Evolutionary conservation across 2,113 vertebrate genomes (phyloP).

Genomic region (Tautogolabrus adspersus): DNA sequence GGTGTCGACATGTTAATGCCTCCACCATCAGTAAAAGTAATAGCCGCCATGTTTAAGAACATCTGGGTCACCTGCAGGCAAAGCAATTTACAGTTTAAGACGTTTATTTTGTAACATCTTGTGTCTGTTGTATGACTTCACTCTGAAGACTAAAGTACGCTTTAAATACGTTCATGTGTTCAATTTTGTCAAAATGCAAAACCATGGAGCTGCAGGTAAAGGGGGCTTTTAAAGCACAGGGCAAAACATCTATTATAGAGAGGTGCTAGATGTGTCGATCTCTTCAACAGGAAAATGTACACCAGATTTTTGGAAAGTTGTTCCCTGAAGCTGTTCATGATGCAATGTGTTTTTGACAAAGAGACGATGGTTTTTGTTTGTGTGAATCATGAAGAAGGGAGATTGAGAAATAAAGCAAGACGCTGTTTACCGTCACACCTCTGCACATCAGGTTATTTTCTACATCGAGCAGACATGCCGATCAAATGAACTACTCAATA

Average conservation of each 20-base stretch:
- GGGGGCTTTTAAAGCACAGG: no score
- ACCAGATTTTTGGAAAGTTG: no score
- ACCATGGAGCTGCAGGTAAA: neutral
- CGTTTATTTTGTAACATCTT: neutral
- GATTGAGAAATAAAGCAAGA: no score
- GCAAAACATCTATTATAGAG: no score
- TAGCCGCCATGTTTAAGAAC: neutral
- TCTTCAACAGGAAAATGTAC: no score
- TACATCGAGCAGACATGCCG: no score
- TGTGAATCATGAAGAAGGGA: no score
- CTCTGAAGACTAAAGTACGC: neutral
- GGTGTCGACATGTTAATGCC: neutral
- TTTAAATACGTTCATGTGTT: neutral
- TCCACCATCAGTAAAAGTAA: neutral
- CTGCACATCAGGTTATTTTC: neutral
- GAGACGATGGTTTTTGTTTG: no score
- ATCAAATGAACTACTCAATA: no score
- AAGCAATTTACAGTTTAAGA: neutral
- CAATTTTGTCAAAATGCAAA: neutral
- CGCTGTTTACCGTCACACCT: neutral
- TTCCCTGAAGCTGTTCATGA: no score
- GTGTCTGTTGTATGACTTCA: neutral
- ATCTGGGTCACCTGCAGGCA: neutral
- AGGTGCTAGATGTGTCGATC: no score
- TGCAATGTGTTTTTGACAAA: no score